Base-by-base conservation (phyloP, 2,888 invertebrate genomes). In the Apamea epomidion region DNA sequence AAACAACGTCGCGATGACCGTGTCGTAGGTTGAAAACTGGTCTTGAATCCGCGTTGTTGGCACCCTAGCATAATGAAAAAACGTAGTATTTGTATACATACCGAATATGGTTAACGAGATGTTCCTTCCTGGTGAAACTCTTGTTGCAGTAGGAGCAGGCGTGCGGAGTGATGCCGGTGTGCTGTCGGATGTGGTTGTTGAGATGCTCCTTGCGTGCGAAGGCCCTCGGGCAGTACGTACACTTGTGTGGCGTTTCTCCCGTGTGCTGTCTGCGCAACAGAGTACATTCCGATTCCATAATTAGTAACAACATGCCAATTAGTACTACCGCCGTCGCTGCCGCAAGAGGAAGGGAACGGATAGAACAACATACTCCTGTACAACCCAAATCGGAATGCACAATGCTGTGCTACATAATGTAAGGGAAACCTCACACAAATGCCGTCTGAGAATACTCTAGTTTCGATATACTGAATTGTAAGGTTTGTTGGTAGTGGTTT, bases 121-220 rank as follows among this genome's bases (percentile, higher is more conserved):
- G 98, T 93, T 98, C 98, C 94, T 98, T 98, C 90, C 98, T 95
- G 58, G 98, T 98, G 95, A 98, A 98, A 79, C 97, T 98, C 94
- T 98, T 98, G 95, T 96, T 97, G 95, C 98, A 98, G 94, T 97
- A 98, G 91, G 98, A 97, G 95, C 98, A 98, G 88, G 98, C 95
- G 93, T 98, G 98, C 78, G 98, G 98, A 88, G 98, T 98, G 95
- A 98, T 98, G 78, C 98, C 97, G 70, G 97, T 97, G 93, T 97
- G 98, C 89, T 98, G 98, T 95, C 98, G 98, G 93, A 98, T 97
- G 97, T 98, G 98, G 97, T 98, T 98, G 97, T 98, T 98, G 95
- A 98, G 98, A 94, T 99, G 98, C 95, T 98, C 98, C 97, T 98
- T 98, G 92, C 98, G 97, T 90, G 98, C 98, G 96, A 97, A 97